phyloP scores from a whole-genome alignment of 2,797 vertebrate genomes.

The Bradypodion pumilum region DNA sequence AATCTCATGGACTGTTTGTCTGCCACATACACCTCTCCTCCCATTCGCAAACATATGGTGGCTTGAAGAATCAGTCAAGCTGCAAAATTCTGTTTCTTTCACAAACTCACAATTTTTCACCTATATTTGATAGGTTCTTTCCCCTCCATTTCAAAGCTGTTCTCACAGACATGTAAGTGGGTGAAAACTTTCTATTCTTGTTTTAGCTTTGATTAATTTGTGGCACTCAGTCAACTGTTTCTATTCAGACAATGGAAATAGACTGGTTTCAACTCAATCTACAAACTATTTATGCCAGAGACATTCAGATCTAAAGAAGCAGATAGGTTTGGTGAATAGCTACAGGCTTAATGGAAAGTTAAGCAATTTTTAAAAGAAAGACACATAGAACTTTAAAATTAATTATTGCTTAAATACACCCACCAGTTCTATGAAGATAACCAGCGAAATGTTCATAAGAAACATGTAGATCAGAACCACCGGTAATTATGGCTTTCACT shows the following conservation, averaged over 20 bases:
- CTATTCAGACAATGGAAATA: constrained; percentile 84
- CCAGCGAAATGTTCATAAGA: not conserved
- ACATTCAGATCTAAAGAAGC: constrained; percentile 64
- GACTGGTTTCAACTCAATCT: constrained; percentile 86
- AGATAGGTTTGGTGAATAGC: constrained; percentile 53
- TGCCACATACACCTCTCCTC: constrained; percentile 64
- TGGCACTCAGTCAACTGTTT: constrained; percentile 83
- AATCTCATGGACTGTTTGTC: constrained; percentile 81
- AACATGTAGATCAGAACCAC: not conserved
- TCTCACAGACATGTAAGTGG: constrained; percentile 79
- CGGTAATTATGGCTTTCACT: not conserved
- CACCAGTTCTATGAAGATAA: not conserved
- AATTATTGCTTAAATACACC: constrained; percentile 48
- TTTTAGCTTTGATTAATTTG: constrained; percentile 93
- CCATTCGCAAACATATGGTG: constrained; percentile 67
- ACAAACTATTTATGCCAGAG: constrained; percentile 79
- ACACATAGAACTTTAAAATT: not conserved
- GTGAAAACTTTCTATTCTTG: constrained; percentile 81
- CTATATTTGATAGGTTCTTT: constrained; percentile 79
- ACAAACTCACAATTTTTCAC: constrained; percentile 82
- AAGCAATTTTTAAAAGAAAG: constrained; percentile 38
- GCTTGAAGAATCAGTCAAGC: constrained; percentile 73
- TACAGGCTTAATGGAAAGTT: constrained; percentile 48
- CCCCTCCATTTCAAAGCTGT: constrained; percentile 76
- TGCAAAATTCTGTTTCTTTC: constrained; percentile 71